Percentiles rank a stretch among this genome's conserved stretches.
Evolutionary conservation across 2,113 vertebrate species (phyloP).

Genomic region (Forbesichthys agassizii): DNA sequence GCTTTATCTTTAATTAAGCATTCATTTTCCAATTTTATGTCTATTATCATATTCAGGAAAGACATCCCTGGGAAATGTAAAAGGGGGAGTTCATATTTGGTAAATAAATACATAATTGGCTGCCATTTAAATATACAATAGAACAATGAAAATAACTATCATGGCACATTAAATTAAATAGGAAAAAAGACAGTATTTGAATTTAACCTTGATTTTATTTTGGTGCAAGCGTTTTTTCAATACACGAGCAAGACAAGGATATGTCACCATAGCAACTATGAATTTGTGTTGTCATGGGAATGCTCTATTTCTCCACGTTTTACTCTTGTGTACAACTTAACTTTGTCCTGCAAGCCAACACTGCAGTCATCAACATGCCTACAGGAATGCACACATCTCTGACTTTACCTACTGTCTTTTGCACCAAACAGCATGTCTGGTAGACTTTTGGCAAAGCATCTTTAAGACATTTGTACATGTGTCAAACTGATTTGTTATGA

Average conservation of each 20-base stretch:
- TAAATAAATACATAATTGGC: neutral
- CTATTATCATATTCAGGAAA: no score
- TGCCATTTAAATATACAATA: neutral
- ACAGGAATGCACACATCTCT: neutral
- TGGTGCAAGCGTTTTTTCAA: constrained; percentile 22
- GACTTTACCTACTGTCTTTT: no score
- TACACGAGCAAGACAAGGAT: constrained; percentile 35
- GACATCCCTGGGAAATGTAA: no score
- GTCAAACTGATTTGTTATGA: no score
- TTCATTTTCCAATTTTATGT: no score
- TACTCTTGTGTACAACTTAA: constrained; percentile 25
- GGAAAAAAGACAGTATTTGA: constrained; percentile 8
- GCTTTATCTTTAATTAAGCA: no score
- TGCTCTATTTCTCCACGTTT: constrained; percentile 8
- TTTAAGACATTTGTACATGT: no score
- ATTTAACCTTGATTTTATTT: constrained; percentile 42
- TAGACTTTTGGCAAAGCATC: no score
- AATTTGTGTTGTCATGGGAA: constrained; percentile 20
- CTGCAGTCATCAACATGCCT: neutral
- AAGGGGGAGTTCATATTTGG: no score
- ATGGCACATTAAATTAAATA: neutral
- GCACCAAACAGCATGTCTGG: no score
- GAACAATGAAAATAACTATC: neutral
- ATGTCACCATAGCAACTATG: constrained; percentile 38
- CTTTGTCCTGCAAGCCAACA: constrained; percentile 15